Percentiles rank a stretch among this genome's conserved stretches.
Evolutionary conservation across 2,113 vertebrate genomes (phyloP).

Genomic region (Malurus melanocephalus): DNA sequence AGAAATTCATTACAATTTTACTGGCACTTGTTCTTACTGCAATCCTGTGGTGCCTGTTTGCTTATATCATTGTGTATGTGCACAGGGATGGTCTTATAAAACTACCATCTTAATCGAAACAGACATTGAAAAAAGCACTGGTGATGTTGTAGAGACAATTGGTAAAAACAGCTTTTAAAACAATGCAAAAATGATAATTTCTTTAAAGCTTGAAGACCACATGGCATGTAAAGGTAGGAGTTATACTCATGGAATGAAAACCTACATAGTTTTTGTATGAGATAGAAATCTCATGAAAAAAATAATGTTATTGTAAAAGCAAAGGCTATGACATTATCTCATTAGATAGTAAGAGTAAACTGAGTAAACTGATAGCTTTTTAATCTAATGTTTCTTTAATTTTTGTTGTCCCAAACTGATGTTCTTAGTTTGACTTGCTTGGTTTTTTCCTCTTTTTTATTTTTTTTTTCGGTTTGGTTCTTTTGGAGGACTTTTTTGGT

Average conservation of each 20-base stretch:
- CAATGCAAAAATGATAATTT: background rate
- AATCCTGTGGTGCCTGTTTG: background rate
- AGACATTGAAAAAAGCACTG: background rate
- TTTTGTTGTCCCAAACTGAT: background rate
- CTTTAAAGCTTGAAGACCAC: background rate
- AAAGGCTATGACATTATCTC: background rate
- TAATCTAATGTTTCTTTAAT: background rate
- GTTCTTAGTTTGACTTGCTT: background rate
- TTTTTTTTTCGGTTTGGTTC: background rate
- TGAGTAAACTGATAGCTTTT: background rate
- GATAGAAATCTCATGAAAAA: background rate
- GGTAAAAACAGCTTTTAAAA: background rate
- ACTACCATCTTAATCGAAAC: background rate
- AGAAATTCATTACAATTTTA: background rate
- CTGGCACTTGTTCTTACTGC: background rate
- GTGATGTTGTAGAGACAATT: background rate
- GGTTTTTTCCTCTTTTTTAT: background rate
- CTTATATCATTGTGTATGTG: background rate
- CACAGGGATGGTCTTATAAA: background rate
- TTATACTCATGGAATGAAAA: background rate
- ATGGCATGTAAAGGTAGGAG: background rate
- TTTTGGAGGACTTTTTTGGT: background rate
- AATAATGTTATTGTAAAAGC: background rate
- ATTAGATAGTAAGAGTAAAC: background rate
- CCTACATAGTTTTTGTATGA: accelerated